These are phyloP conservation scores for Gadopsis bispinosus DNA, from an alignment of 2,797 vertebrate genomes.

Conservation along the genomic window DNA sequence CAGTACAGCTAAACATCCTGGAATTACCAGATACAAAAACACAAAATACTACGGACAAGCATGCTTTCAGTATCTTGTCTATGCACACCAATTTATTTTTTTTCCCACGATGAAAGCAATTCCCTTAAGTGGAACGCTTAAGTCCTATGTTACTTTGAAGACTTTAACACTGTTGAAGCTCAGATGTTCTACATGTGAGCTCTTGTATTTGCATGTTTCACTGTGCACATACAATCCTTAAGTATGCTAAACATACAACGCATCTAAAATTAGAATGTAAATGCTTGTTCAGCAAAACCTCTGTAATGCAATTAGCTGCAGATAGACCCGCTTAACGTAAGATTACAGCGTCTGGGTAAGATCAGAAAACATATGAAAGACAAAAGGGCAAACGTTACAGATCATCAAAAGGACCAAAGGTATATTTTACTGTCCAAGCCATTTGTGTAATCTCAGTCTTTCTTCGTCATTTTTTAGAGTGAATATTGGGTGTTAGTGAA, in stretches of 20 bases:
- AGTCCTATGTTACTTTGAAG: constrained; percentile 1
- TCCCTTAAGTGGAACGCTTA: not conserved
- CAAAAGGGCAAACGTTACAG: constrained; percentile 22
- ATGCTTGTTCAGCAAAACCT: constrained; percentile 53
- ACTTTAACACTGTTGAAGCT: not conserved
- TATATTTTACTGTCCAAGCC: not conserved
- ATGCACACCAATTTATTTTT: not conserved
- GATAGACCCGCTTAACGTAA: constrained; percentile 43
- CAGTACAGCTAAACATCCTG: constrained; percentile 90
- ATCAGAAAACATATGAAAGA: constrained; percentile 29
- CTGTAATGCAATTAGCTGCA: constrained; percentile 78
- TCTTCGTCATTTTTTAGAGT: not conserved
- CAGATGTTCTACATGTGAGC: not conserved
- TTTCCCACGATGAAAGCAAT: not conserved
- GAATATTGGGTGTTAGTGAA: not conserved
- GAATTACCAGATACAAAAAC: constrained; percentile 34
- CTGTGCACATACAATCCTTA: constrained; percentile 22
- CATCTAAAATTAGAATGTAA: constrained; percentile 73
- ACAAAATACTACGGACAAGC: not conserved
- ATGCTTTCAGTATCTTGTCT: not conserved
- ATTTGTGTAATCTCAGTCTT: not conserved
- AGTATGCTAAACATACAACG: constrained; percentile 36
- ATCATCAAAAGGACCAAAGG: not conserved
- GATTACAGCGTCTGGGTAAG: constrained; percentile 26
- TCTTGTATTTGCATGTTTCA: constrained; percentile 26